These are phyloP conservation scores for Carduelis carduelis DNA, from an alignment of 2,797 vertebrate species.

Conservation along the genomic window DNA sequence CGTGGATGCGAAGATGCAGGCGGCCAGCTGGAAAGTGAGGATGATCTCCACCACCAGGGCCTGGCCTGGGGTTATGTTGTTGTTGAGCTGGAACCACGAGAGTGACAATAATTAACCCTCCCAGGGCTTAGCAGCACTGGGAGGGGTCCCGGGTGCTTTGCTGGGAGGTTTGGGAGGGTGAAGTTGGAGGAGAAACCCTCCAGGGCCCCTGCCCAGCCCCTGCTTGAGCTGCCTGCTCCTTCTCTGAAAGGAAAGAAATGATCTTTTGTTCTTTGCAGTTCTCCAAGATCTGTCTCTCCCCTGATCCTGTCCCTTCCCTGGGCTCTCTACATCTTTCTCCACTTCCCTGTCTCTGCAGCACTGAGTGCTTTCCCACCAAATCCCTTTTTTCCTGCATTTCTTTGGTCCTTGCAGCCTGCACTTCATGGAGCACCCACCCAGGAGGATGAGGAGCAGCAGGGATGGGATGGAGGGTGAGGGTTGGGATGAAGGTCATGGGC, in stretches of 20 bases:
- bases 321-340: not conserved
- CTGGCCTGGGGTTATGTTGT: conserved; percentile 62
- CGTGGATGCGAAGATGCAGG: conserved; percentile 76
- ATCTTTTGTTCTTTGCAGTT: not conserved
- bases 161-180: not conserved
- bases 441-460: not conserved
- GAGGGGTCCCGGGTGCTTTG: not conserved
- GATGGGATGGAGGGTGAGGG: not conserved
- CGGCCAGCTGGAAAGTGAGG: conserved; percentile 78
- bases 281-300: not conserved
- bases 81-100: conserved; percentile 68
- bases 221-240: not conserved
- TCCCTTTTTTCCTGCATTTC: not conserved
- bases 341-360: not conserved
- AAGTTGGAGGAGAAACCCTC: not conserved
- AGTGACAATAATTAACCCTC: not conserved
- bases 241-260: not conserved
- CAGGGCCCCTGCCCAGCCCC: not conserved
- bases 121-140: fast-evolving
- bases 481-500: not conserved
- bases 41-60: conserved; percentile 77
- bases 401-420: not conserved
- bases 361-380: fast-evolving
- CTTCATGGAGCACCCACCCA: not conserved
- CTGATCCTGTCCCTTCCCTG: fast-evolving